Conservation (phyloP, 92 coral and sea anemone species). For the Heliopora coerulea region DNA sequence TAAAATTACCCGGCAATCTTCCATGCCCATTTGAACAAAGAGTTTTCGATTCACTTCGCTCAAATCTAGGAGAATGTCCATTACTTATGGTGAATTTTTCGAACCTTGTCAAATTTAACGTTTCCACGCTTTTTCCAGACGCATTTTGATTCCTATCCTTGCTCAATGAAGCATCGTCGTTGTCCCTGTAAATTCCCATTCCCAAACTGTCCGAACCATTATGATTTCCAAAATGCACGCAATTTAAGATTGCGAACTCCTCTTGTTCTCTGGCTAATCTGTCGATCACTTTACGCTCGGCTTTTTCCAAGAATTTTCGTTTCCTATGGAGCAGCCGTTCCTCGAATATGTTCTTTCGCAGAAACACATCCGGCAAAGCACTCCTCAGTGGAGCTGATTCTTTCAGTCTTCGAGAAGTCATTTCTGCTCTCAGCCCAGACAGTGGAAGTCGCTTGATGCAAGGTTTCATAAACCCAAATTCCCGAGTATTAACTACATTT, state of each 20-base stretch:
- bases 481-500: too few relatives aligned
- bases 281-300: conserved; percentile 42
- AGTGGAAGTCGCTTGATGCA: too few relatives aligned
- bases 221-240: conserved; percentile 16
- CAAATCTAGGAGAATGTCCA: neutral
- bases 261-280: conserved; percentile 45
- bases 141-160: neutral
- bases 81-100: too few relatives aligned
- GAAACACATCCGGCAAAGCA: conserved; percentile 44
- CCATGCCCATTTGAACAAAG: too few relatives aligned
- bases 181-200: neutral
- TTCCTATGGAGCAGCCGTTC: conserved; percentile 45
- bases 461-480: too few relatives aligned
- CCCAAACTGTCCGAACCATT: neutral
- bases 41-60: neutral
- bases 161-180: neutral
- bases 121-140: too few relatives aligned
- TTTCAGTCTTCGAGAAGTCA: neutral
- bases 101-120: too few relatives aligned
- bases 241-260: conserved; percentile 46
- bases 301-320: conserved; percentile 40
- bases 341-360: conserved; percentile 44
- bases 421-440: neutral
- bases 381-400: conserved; percentile 27
- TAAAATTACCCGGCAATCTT: neutral